A percentile compares a stretch with the other conserved stretches of the same genome.
These are phyloP conservation scores for Rhagologus leucostigma DNA, from an alignment of 2,113 vertebrate species.

Conservation along the genomic window DNA sequence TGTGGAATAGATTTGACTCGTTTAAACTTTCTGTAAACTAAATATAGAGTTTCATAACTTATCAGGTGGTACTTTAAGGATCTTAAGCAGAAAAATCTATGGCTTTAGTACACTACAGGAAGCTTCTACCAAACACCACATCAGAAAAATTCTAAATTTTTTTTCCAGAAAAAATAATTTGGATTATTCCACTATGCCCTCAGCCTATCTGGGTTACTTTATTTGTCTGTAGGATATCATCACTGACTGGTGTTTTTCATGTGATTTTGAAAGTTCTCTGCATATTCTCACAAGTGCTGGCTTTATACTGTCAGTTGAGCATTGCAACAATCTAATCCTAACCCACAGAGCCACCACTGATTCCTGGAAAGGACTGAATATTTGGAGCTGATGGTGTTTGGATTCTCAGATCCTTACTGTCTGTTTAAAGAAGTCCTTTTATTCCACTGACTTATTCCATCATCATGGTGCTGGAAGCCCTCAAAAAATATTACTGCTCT, in stretches of 20 bases:
- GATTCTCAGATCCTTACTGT: neutral
- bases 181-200: neutral
- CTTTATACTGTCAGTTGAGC: neutral
- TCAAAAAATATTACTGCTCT: neutral
- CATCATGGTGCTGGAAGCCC: neutral
- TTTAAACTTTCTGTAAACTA: neutral
- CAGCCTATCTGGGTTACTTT: neutral
- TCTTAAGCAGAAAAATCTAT: neutral
- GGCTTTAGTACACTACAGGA: neutral
- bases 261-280: neutral
- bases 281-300: neutral
- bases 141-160: neutral
- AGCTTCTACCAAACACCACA: neutral
- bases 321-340: neutral
- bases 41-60: neutral
- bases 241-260: neutral
- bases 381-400: neutral
- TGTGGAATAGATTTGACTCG: neutral
- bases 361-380: neutral
- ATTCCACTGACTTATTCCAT: neutral
- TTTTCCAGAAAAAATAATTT: neutral
- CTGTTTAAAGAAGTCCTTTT: neutral
- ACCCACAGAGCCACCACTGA: neutral
- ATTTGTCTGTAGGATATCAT: neutral
- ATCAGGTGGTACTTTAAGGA: neutral